These are phyloP conservation scores for Ophioninae sp. DNA, from an alignment of 2,888 invertebrate genomes.

Conservation along the genomic window DNA sequence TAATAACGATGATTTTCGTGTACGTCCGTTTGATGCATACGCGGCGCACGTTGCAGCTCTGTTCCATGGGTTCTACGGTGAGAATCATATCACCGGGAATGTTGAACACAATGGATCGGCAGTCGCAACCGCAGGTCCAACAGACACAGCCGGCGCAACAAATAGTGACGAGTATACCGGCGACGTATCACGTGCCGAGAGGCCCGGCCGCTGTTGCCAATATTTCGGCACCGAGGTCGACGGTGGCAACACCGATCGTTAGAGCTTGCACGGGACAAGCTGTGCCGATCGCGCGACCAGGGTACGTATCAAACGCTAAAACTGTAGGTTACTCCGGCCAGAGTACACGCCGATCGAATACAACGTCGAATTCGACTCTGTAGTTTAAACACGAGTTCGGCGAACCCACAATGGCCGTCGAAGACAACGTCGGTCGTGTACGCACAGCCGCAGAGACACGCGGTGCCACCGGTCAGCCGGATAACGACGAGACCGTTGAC, in stretches of 20 bases:
- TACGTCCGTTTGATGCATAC: slow-evolving; percentile 49
- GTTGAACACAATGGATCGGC: slow-evolving; percentile 76
- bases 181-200: slow-evolving; percentile 81
- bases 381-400: slow-evolving; percentile 74
- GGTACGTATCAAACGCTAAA: slow-evolving; percentile 65
- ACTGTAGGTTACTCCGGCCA: background rate
- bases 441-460: slow-evolving; percentile 76
- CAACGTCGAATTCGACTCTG: slow-evolving; percentile 30
- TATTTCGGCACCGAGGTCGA: slow-evolving; percentile 86
- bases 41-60: slow-evolving; percentile 70
- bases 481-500: slow-evolving; percentile 73
- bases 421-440: slow-evolving; percentile 77
- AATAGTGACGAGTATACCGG: slow-evolving; percentile 79
- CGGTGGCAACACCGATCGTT: slow-evolving; percentile 83
- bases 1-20: slow-evolving; percentile 42
- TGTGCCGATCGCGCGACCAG: slow-evolving; percentile 75
- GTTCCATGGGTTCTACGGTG: slow-evolving; percentile 77
- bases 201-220: slow-evolving; percentile 90
- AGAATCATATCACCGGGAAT: slow-evolving; percentile 78
- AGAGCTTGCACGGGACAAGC: slow-evolving; percentile 75
- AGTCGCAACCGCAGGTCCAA: slow-evolving; percentile 69
- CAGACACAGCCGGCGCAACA: slow-evolving; percentile 72
- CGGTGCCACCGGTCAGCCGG: slow-evolving; percentile 75
- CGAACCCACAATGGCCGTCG: slow-evolving; percentile 77
- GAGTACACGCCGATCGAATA: background rate